Evolutionary conservation across 2,888 invertebrate genomes (phyloP), one percentile per base, ranked within the genome.

Genomic region (Meiosimyza decipiens): DNA sequence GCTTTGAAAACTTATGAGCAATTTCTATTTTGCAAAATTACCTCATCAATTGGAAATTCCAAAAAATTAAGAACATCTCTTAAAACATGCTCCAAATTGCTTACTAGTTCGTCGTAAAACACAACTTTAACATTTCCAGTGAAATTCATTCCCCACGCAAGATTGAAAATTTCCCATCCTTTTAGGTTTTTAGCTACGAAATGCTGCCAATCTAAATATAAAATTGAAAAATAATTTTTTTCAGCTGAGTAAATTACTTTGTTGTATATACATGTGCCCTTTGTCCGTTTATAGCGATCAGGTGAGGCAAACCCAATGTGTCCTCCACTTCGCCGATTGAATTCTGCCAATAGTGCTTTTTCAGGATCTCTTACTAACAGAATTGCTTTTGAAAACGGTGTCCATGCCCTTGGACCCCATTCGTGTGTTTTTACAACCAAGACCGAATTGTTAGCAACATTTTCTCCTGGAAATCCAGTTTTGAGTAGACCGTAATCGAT

Each of bases 401-500:
- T 88, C 76, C 91, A 84, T 0, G 92, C 90, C 54, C 83, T 84
- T 11, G 87, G 88, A 6, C 93, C 94, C 86, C 91, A 91, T 82
- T 94, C 94, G 84, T 94, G 94, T 0, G 94, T 94, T 86, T 94
- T 94, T 47, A 94, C 93, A 15, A 93, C 90, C 71, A 94, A 87
- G 9, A 94, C 94, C 12, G 94, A 92, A 49, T 92, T 93, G 84
- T 94, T 93, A 4, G 90, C 89, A 1, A 94, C 89, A 83, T 91
- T 92, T 84, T 94, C 94, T 0, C 92, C 95, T 0, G 94, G 94
- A 82, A 94, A 94, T 0, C 94, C 94, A 80, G 94, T 93, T 81
- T 92, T 91, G 76, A 92, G 85, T 28, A 95, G 88, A 22, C 94
- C 93, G 83, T 92, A 92, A 83, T 95, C 95, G 88, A 93, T 93